Conservation (phyloP, 1,140 invertebrate species). For the Branchinecta lynchi region DNA sequence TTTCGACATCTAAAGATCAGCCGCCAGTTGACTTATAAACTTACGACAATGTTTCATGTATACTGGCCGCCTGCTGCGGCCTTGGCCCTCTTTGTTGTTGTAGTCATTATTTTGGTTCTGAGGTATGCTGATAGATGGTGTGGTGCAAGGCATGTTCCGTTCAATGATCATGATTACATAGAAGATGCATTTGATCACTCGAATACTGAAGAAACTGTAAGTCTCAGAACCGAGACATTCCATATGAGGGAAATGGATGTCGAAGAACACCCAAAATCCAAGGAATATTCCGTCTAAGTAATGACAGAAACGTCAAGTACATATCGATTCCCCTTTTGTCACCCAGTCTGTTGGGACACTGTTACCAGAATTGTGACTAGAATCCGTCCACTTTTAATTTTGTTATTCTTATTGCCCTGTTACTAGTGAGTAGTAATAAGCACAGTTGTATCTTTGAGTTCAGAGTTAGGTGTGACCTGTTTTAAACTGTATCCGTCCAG, state of each 20-base stretch:
- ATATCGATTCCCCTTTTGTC: not conserved
- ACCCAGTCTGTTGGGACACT: too few species aligned
- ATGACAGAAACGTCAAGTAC: not conserved
- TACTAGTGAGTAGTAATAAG: too few species aligned
- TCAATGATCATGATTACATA: not conserved
- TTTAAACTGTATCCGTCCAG: too few species aligned
- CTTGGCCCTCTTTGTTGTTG: constrained; percentile 44
- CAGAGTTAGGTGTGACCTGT: too few species aligned
- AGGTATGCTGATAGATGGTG: constrained; percentile 26
- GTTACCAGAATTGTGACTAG: too few species aligned
- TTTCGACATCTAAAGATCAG: constrained; percentile 59
- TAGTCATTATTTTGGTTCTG: constrained; percentile 44
- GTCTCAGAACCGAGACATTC: not conserved
- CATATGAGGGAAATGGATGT: not conserved
- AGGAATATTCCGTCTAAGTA: not conserved
- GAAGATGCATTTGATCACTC: not conserved
- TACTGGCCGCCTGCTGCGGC: constrained; percentile 54
- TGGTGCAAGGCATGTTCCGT: constrained; percentile 16
- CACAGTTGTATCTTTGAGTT: too few species aligned
- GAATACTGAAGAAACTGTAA: not conserved
- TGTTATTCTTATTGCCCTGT: too few species aligned
- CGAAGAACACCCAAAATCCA: not conserved
- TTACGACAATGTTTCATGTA: constrained; percentile 37
- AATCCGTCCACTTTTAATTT: too few species aligned
- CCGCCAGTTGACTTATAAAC: constrained; percentile 50